Evolutionary conservation across 2,888 invertebrate species (phyloP), one percentile per base, ranked within the genome.

Genomic region (Patella ulyssiponensis): DNA sequence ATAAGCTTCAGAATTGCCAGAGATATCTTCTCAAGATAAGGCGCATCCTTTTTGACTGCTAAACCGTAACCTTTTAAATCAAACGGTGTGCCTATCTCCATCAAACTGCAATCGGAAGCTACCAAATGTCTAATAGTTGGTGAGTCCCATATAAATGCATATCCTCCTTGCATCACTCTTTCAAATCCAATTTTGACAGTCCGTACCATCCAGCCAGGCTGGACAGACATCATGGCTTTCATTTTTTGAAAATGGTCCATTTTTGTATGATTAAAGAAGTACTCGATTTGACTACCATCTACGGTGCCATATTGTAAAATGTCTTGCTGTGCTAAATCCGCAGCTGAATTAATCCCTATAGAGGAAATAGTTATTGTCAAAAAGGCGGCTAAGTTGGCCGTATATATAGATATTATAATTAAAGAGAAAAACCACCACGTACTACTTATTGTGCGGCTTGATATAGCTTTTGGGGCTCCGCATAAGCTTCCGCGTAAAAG

Each of bases 121-220:
- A 87, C 88, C 77, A 82, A 83, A 78, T 88, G 86, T 15, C 87
- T 81, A 23, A 89, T 84, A n/a, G 84, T 85, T 0, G 90, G 90
- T 1, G 89, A 89, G 77, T 90, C 90, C 90, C 90, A 90, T 27
- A 90, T 85, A 79, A 90, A 90, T 74, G 89, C 90, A 81, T 90
- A 90, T 77, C 85, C 85, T 51, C 85, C 87, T 72, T 86, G 81
- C 54, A 83, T 76, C 12, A 85, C 89, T 73, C 86, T 77, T 51
- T 82, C 82, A 77, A 88, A 87, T 1, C 89, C 90, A 53, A 87
- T 73, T 51, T 86, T 86, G 1, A 86, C 86, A 51, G 85, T 76
- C 33, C 82, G 79, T 54, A 88, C 88, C 80, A 87, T 83, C n/a
- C 87, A 87, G 0, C 78, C 79, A 5, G 85, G 86, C 70, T 83